Evolutionary conservation across 2,797 vertebrate genomes (phyloP).

Genomic region (Carapus acus): DNA sequence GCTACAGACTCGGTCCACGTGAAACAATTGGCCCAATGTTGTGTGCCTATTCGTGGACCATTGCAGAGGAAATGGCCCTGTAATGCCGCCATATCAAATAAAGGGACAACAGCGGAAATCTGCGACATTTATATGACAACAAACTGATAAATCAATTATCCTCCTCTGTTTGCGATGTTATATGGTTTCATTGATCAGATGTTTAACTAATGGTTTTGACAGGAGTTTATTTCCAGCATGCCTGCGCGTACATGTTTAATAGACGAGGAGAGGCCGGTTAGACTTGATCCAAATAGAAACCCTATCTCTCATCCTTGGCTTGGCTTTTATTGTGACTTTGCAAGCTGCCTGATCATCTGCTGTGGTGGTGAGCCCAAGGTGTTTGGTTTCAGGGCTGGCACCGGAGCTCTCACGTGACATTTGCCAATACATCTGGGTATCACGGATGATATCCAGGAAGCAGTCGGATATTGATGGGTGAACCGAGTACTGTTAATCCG

Average conservation of each 20-base stretch:
- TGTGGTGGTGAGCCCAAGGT: conserved; percentile 6
- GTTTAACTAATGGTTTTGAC: background rate
- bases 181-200: background rate
- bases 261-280: background rate
- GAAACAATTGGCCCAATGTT: conserved; percentile 39
- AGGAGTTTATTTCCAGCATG: background rate
- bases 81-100: conserved; percentile 1
- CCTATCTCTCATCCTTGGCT: conserved; percentile 9
- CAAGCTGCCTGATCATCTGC: conserved; percentile 13
- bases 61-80: conserved; percentile 4
- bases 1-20: conserved; percentile 41
- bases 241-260: background rate
- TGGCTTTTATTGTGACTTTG: conserved; percentile 30
- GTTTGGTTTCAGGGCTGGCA: conserved; percentile 24
- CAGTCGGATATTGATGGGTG: conserved; percentile 1
- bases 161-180: conserved; percentile 2
- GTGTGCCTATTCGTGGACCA: conserved; percentile 19
- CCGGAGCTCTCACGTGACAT: conserved; percentile 5
- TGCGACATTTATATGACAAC: background rate
- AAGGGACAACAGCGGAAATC: background rate
- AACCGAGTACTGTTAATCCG: no score
- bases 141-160: background rate
- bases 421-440: conserved; percentile 4
- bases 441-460: conserved; percentile 2
- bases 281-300: conserved; percentile 13